Conservation (phyloP, 2,113 vertebrate genomes). For the Gymnobelideus leadbeateri region DNA sequence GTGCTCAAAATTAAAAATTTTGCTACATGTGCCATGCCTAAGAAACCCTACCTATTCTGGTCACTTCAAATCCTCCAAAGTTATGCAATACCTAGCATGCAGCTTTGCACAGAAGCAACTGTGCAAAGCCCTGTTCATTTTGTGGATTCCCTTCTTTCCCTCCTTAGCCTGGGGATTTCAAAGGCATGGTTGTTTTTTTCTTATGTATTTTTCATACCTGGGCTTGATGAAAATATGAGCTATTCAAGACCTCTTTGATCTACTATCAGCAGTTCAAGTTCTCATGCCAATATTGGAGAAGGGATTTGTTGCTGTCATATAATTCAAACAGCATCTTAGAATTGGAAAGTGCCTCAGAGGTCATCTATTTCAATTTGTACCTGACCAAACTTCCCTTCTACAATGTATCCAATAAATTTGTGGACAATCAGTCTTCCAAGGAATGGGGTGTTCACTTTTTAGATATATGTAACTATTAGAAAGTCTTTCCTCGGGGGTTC, state of each 20-base stretch:
- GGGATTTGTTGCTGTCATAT: not conserved
- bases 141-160: not conserved
- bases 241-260: not conserved
- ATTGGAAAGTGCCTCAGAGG: not conserved
- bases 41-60: not conserved
- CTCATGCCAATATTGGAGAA: not conserved
- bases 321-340: not conserved
- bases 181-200: not conserved
- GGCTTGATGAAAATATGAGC: not conserved
- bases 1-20: not conserved
- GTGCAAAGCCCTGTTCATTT: not conserved
- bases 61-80: not conserved
- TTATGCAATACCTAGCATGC: not conserved
- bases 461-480: not conserved
- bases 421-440: not conserved
- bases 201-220: not conserved
- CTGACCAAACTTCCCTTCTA: not conserved
- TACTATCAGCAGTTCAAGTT: not conserved
- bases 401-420: not conserved
- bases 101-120: not conserved
- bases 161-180: not conserved
- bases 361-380: not conserved
- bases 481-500: not conserved
- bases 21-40: not conserved
- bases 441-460: not conserved